Base-by-base conservation (phyloP, 2,113 vertebrate genomes). In the Zosterops hypoxanthus region DNA sequence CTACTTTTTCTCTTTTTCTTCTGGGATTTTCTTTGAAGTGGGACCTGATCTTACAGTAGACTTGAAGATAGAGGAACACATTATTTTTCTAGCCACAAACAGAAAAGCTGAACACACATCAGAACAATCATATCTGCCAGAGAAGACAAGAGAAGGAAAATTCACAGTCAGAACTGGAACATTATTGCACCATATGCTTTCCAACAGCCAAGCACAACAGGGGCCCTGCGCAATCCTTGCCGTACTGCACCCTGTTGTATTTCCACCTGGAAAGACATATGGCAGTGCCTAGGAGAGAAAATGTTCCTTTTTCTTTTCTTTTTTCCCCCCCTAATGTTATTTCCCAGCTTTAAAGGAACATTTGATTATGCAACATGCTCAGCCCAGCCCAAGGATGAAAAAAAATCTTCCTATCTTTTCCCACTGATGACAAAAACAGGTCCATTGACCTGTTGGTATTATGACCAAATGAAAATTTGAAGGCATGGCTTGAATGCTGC, bases 251-350 rank as follows among this genome's bases (percentile, higher is more conserved):
- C 72, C 91, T 93, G 92, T 94, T 90, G 92, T 88, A 93, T 83
- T 96, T 92, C 94, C 91, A 93, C 94, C 95, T 96, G 91, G 92
- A 90, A 95, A 86, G 88, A 86, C 96, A 95, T 94, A 96, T 94
- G 95, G 95, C 68, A 93, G 29, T 64, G 64, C 68, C 68, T 79
- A 44, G 49, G 42, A 86, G 36, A 92, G 11, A 90, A 93, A 90
- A 53, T 85, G 19, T 75, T 82, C 23, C 44, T 68, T 60, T 66
- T 75, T 49, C 4, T 29, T 71, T 28, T 26, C 12, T 55, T 41
- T 3, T 36, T 36, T 36, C 36, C 36, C 12, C 5, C 3, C 15
- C 14, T 69, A 90, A 66, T 42, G 12, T 56, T 33, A 88, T 83
- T 92, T 93, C 26, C 68, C 29, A 66, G 16, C 19, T 72, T 83